Conservation (phyloP, 2,113 vertebrate genomes). For the Sminthopsis crassicaudata region DNA sequence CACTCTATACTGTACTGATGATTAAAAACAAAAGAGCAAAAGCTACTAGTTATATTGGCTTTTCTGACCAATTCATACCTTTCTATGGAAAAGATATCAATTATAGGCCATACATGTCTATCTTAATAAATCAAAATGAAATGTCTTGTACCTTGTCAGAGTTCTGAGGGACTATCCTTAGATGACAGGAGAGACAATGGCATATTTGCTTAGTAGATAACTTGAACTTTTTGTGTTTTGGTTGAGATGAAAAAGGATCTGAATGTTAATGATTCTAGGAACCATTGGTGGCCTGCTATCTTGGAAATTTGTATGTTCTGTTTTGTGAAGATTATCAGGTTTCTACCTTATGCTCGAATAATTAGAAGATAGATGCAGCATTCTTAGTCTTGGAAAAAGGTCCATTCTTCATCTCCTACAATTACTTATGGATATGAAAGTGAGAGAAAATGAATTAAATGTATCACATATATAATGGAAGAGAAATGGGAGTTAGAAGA, state of each 20-base stretch:
- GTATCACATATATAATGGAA: no score
- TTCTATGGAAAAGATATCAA: not conserved
- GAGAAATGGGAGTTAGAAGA: no score
- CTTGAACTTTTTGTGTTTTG: not conserved
- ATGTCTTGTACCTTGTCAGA: not conserved
- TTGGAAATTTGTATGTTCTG: not conserved
- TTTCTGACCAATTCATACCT: not conserved
- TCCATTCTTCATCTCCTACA: not conserved
- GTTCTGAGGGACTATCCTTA: not conserved
- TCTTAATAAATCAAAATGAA: not conserved
- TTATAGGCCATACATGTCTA: not conserved
- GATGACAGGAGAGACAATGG: not conserved
- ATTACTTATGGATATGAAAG: no score
- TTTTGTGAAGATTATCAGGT: no score
- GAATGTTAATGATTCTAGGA: not conserved
- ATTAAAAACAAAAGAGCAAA: not conserved
- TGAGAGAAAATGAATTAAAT: no score
- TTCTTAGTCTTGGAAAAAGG: not conserved
- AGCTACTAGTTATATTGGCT: not conserved
- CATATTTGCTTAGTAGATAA: not conserved
- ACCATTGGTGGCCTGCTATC: not conserved
- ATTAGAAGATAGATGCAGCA: not conserved
- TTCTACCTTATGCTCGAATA: not conserved
- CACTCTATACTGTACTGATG: not conserved
- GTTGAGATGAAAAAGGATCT: not conserved